Evolutionary conservation across 2,113 vertebrate genomes (phyloP), one percentile per base, ranked within the genome.

Genomic region (Microtus richardsoni): DNA sequence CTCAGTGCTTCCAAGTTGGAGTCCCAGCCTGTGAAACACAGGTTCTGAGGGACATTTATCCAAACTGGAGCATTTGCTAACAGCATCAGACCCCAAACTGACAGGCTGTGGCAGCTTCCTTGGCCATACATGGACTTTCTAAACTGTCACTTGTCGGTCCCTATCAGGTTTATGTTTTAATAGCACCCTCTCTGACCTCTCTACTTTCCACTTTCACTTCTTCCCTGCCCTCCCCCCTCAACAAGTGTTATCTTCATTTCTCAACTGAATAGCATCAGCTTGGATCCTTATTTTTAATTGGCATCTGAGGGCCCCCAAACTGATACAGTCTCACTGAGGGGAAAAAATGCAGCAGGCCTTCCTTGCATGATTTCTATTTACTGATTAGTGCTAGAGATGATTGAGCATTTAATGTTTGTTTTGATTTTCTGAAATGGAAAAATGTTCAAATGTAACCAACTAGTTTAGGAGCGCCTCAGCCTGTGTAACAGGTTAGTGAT

Each of bases 321-420:
- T 74, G 85, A 84, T 64, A 68, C 2, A 54, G 82, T 82, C 49
- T 92, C 58, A 80, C 49, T 80, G 54, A 74, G n/a, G n/a, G 52
- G 14, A 75, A 71, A 84, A 84, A 33, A 44, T 36, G 19, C 41
- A 87, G 10, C 58, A 68, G 49, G 19, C 70, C 75, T 96, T 93
- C 70, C 79, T 96, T 92, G 8, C 47, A 75, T 71, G 80, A 84
- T 88, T 82, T 93, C 71, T 85, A 84, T 80, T 94, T 85, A 90
- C 58, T 52, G 17, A 36, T 96, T 92, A 79, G 88, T 90, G 68
- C 82, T 80, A 91, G 33, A 84, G 60, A 92, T 86, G 62, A 93
- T 0, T 54, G 54, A 89, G 44, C 36, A 47, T 90, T 90, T 89
- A 91, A 39, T 8, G 41, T 85, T 92, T 92, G n/a, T 4, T 91